phyloP scores from a whole-genome alignment of 2,113 vertebrate genomes.

The Anhinga rufa region DNA sequence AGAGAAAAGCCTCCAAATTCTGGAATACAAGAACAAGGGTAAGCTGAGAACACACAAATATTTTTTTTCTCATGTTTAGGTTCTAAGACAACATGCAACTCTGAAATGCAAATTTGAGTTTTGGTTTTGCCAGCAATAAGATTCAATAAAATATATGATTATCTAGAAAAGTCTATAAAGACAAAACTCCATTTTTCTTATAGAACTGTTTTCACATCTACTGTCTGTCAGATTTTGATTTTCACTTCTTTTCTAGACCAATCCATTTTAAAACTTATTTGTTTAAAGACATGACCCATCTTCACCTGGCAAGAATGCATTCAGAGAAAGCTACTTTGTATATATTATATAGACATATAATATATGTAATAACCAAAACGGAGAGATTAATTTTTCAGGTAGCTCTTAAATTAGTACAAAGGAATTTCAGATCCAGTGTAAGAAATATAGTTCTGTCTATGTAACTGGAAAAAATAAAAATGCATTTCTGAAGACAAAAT shows the following conservation, averaged over 20 bases:
- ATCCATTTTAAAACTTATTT: background rate
- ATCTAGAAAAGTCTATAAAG: background rate
- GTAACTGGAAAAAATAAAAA: background rate
- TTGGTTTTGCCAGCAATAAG: background rate
- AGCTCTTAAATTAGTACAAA: background rate
- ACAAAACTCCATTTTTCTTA: background rate
- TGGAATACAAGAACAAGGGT: background rate
- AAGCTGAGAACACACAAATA: background rate
- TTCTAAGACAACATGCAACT: background rate
- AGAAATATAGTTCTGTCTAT: background rate
- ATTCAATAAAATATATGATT: background rate
- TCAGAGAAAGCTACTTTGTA: background rate
- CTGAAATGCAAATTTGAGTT: background rate
- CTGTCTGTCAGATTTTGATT: background rate
- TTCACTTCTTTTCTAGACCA: background rate
- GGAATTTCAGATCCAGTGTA: background rate
- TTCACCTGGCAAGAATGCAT: background rate
- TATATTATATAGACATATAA: background rate
- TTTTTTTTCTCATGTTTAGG: background rate
- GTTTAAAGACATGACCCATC: background rate
- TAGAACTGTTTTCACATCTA: background rate
- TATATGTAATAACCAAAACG: background rate
- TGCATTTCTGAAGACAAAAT: background rate
- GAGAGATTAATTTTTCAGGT: background rate
- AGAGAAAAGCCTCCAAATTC: background rate